Evolutionary conservation across 2,113 vertebrate genomes (phyloP).

Genomic region (Limanda limanda): DNA sequence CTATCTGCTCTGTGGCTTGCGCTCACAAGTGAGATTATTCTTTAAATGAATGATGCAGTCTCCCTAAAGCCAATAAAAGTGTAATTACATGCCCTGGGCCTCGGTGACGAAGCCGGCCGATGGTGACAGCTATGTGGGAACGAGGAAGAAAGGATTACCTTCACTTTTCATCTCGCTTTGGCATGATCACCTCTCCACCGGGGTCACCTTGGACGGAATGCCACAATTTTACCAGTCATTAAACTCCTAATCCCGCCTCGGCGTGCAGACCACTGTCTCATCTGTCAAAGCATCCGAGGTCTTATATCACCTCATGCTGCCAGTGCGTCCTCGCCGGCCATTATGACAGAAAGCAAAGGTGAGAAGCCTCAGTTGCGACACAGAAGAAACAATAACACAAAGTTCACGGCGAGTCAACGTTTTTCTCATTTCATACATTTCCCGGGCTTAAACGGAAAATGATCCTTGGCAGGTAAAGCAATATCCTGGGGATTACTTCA

Average conservation of each 20-base stretch:
- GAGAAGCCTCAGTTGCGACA: conserved; percentile 35
- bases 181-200: conserved; percentile 70
- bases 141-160: conserved; percentile 81
- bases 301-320: conserved; percentile 62
- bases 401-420: conserved; percentile 26
- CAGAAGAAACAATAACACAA: conserved; percentile 11
- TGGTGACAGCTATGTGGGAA: conserved; percentile 76
- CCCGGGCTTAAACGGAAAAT: conserved; percentile 33
- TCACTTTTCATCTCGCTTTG: conserved; percentile 73
- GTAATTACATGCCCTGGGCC: conserved; percentile 81
- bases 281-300: conserved; percentile 72
- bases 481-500: conserved; percentile 49
- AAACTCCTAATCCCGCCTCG: conserved; percentile 82
- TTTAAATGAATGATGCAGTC: conserved; percentile 79
- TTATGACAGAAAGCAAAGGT: conserved; percentile 39
- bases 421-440: conserved; percentile 52
- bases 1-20: conserved; percentile 53
- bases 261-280: conserved; percentile 64
- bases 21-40: conserved; percentile 72
- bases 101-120: conserved; percentile 70
- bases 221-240: conserved; percentile 86
- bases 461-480: conserved; percentile 32
- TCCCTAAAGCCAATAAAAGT: conserved; percentile 81
- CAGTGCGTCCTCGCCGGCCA: conserved; percentile 41
- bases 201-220: conserved; percentile 84